Evolutionary conservation across 2,797 vertebrate genomes (phyloP), one percentile per base, ranked within the genome.

Genomic region (Nannoperca obscura): DNA sequence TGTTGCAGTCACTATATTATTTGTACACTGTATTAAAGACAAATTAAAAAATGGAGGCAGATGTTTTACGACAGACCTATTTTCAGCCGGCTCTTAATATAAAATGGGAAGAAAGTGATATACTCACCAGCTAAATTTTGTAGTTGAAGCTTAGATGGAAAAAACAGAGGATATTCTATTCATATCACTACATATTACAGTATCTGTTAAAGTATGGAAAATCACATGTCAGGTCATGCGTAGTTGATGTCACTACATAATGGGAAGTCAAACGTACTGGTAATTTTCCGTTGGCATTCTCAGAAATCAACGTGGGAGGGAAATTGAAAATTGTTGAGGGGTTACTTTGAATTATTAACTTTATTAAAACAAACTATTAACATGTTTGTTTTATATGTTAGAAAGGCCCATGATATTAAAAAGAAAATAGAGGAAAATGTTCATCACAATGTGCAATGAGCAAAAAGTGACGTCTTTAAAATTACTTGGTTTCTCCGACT

Each of bases 221-320:
- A 24, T 13, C 15, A n/a, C 20, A 34, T 5, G 27, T 52, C n/a
- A 59, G 13, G 10, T 24, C 20, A 46, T 32, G 14, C 3, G 11
- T 5, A 13, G 20, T 10, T 55, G 7, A 60, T 34, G 67, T 57
- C 61, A 66, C 32, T 53, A 30, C 5, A 27, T 24, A 19, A 47
- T 66, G 22, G 34, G 42, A 57, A 59, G 62, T 74, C 44, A 66
- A 38, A 70, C 5, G 20, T 11, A 22, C 66, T 34, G 11, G 17
- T n/a, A 17, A 30, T 52, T 79, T 80, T 74, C 61, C 61, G 40
- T 24, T 65, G 49, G 24, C 27, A 42, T 66, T 76, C 40, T 61
- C 47, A 64, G 72, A 71, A 71, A 27, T 50, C 13, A 27, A 0
- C 5, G 7, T 24, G 34, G 34, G 24, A 27, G 52, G 15, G n/a